Conservation (phyloP, 2,113 vertebrate species). For the Cololabis saira region DNA sequence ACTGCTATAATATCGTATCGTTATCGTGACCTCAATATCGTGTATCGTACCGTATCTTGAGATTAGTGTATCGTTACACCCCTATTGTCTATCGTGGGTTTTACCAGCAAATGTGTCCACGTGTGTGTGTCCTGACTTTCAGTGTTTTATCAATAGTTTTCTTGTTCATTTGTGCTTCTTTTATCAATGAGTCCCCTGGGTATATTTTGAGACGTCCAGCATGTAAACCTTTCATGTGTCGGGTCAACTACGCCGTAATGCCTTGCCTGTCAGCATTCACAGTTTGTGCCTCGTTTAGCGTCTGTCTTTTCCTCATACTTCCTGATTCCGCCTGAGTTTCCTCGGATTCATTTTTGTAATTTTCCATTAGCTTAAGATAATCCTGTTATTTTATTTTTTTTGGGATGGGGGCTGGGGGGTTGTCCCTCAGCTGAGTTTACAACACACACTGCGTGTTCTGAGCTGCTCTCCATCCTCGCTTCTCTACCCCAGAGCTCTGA, state of each 20-base stretch:
- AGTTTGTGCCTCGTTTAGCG: constrained; percentile 15
- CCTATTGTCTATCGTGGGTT: too few relatives aligned
- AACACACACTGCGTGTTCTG: constrained; percentile 42
- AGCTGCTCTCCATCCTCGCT: constrained; percentile 44
- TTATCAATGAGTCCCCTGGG: constrained; percentile 5
- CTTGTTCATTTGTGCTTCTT: constrained; percentile 24
- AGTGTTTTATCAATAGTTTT: constrained; percentile 15
- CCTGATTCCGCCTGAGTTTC: background rate
- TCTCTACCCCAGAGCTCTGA: constrained; percentile 54
- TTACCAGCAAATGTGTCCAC: too few relatives aligned
- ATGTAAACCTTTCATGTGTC: constrained; percentile 10
- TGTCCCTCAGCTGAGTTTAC: background rate
- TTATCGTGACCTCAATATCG: too few relatives aligned
- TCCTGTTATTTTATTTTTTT: background rate
- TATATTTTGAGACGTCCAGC: background rate
- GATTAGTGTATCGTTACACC: too few relatives aligned
- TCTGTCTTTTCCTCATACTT: background rate
- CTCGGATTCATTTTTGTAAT: background rate
- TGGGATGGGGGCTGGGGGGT: too few relatives aligned
- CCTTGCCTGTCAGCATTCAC: constrained; percentile 6
- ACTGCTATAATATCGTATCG: too few relatives aligned
- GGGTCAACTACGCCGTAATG: constrained; percentile 1
- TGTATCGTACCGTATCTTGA: too few relatives aligned
- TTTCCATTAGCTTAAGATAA: constrained; percentile 11
- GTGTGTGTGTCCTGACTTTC: background rate